These are phyloP conservation scores for Bruchidius siliquastri DNA, from an alignment of 2,888 invertebrate species.

Conservation along the genomic window DNA sequence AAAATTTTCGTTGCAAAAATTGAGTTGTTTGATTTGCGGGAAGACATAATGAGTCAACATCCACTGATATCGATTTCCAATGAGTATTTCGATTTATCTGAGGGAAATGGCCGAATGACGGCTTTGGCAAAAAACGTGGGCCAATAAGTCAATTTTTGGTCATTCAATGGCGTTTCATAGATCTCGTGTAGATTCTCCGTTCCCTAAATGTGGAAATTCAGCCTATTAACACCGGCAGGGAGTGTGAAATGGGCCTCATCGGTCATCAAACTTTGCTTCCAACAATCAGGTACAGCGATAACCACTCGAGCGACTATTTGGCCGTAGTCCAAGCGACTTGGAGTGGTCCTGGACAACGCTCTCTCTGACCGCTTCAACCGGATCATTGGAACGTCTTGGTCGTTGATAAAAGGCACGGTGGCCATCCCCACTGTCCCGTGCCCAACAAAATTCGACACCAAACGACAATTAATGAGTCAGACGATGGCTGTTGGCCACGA, in stretches of 20 bases:
- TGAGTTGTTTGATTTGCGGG: background rate
- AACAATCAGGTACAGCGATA: background rate
- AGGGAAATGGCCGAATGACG: too few relatives aligned
- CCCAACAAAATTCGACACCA: too few relatives aligned
- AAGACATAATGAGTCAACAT: background rate
- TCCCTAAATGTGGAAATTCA: background rate
- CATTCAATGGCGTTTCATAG: background rate
- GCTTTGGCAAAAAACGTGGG: too few relatives aligned
- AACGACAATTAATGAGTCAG: too few relatives aligned
- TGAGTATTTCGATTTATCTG: background rate
- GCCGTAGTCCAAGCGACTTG: background rate
- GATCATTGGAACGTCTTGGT: too few relatives aligned
- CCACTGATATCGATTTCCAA: background rate
- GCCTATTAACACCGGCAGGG: background rate
- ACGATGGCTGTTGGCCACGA: too few relatives aligned
- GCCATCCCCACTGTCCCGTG: too few relatives aligned
- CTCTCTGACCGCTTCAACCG: too few relatives aligned
- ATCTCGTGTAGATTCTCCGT: background rate
- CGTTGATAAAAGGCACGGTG: too few relatives aligned
- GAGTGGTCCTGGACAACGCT: background rate
- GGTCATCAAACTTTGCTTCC: conserved; percentile 1
- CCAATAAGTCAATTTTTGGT: background rate
- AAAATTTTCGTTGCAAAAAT: background rate
- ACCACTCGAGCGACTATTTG: background rate
- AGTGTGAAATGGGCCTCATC: background rate